A percentile compares a stretch with the other conserved stretches of the same genome.
These are phyloP conservation scores for Xanthia icteritia DNA, from an alignment of 2,888 invertebrate genomes.

Conservation along the genomic window DNA sequence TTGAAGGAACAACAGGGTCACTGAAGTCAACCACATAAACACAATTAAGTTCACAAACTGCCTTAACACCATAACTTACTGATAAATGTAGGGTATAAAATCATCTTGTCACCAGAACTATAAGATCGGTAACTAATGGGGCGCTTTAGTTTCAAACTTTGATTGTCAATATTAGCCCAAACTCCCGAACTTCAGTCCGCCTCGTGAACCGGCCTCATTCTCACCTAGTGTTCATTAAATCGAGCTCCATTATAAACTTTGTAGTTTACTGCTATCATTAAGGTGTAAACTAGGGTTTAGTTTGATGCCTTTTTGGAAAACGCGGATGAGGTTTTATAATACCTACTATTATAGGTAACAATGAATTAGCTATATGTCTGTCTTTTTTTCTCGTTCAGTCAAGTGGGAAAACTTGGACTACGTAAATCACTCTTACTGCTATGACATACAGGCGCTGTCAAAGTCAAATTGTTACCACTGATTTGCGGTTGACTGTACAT, in stretches of 20 bases:
- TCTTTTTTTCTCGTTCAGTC: not conserved
- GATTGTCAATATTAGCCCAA: slow-evolving; percentile 44
- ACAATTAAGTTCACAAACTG: not conserved
- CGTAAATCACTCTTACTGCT: no score
- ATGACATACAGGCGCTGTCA: not conserved
- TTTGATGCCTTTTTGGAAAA: not conserved
- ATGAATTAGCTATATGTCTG: not conserved
- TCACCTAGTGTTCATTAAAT: slow-evolving; percentile 42
- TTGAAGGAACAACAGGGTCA: not conserved
- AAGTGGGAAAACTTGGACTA: not conserved
- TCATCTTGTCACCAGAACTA: slow-evolving; percentile 14
- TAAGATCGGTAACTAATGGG: slow-evolving; percentile 24
- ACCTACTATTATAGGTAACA: not conserved
- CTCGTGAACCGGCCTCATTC: slow-evolving; percentile 12
- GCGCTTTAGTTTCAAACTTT: slow-evolving; percentile 42
- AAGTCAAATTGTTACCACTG: not conserved
- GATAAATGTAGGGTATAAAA: not conserved
- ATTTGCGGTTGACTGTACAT: not conserved
- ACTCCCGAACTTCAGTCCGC: slow-evolving; percentile 1
- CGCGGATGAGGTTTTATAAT: not conserved
- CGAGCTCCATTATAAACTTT: slow-evolving; percentile 37
- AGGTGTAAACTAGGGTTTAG: not conserved
- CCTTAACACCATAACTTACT: not conserved
- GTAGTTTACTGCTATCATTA: slow-evolving; percentile 11
- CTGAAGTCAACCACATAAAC: not conserved